Evolutionary conservation across 2,113 vertebrate species (phyloP), one percentile per base, ranked within the genome.

Genomic region (Alaudala cheleensis): DNA sequence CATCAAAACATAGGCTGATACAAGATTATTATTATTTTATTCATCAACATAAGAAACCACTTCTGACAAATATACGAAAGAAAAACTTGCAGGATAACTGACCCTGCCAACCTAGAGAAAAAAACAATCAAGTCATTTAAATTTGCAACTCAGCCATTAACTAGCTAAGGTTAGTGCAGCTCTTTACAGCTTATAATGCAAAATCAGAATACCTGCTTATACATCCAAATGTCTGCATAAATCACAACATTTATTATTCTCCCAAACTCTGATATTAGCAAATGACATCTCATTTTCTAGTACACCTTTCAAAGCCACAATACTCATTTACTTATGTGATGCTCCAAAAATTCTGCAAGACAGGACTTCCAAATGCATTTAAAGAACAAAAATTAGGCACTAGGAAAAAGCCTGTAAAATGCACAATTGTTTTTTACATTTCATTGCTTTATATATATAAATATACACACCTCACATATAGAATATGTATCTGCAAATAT

Each of bases 101-200:
- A 57, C 14, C 10, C 51, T 58, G 34, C 8, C 86, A 42, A 81
- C 20, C 6, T 49, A 14, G 28, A 64, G 12, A 40, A 65, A 62
- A 51, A 49, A 61, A 31, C 8, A 56, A 65, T 33, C 17, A 33
- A 47, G 26, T 31, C 0, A 84, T 49, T 66, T 81, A 53, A 65
- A 83, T 49, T 31, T 87, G 40, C 50, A 73, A 65, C 12, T 65
- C 26, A 24, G 53, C 9, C 40, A 39, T 58, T 86, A 86, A 40
- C 19, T 40, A 57, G 20, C 21, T n/a, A n/a, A 44, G 5, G 2
- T 34, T 80, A 86, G 26, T 22, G 49, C 24, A 64, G 44, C 26
- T 54, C 29, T 66, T 7, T 3, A 54, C 1, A 8, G 12, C 51
- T 88, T 70, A 37, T 49, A 88, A 74, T 39, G 18, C 0, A 0